Evolutionary conservation across 2,888 invertebrate genomes (phyloP).

Genomic region (Argynnis bischoffii): DNA sequence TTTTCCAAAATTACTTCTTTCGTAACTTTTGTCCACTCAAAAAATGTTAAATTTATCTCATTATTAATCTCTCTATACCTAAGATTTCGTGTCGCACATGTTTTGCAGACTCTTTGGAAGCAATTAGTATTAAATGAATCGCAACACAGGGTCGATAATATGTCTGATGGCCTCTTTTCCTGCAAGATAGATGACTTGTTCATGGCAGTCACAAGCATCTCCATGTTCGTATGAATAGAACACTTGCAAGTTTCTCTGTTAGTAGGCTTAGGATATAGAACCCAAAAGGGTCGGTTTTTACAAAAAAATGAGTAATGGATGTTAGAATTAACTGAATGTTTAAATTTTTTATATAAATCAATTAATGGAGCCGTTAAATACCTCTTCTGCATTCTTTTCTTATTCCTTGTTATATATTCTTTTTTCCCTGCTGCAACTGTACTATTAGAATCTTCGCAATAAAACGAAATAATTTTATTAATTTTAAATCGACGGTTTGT

Average conservation of each 20-base stretch:
- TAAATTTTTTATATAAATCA: slow-evolving; percentile 29
- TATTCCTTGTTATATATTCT: slow-evolving; percentile 26
- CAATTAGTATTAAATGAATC: too few species aligned
- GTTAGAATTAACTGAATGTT: slow-evolving; percentile 9
- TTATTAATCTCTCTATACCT: too few species aligned
- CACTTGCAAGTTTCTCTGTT: slow-evolving; percentile 32
- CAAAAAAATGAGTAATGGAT: slow-evolving; percentile 31
- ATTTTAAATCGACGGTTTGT: slow-evolving; percentile 9
- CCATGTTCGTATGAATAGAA: slow-evolving; percentile 22
- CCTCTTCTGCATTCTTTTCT: neutral
- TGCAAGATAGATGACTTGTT: too few species aligned
- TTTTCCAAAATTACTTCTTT: slow-evolving; percentile 21
- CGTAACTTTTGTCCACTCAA: slow-evolving; percentile 22
- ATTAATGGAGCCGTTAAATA: slow-evolving; percentile 21
- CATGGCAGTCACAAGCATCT: slow-evolving; percentile 15
- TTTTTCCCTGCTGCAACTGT: slow-evolving; percentile 24
- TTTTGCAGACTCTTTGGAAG: too few species aligned
- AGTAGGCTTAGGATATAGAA: slow-evolving; percentile 22
- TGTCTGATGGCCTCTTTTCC: too few species aligned
- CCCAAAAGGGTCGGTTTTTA: slow-evolving; percentile 30
- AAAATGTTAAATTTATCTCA: slow-evolving; percentile 8
- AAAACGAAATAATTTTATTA: slow-evolving; percentile 17
- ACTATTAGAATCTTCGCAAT: slow-evolving; percentile 23
- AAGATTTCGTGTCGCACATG: too few species aligned
- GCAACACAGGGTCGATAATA: too few species aligned